Evolutionary conservation across 2,113 vertebrate species (phyloP), one percentile per base, ranked within the genome.

Genomic region (Oplegnathus fasciatus): DNA sequence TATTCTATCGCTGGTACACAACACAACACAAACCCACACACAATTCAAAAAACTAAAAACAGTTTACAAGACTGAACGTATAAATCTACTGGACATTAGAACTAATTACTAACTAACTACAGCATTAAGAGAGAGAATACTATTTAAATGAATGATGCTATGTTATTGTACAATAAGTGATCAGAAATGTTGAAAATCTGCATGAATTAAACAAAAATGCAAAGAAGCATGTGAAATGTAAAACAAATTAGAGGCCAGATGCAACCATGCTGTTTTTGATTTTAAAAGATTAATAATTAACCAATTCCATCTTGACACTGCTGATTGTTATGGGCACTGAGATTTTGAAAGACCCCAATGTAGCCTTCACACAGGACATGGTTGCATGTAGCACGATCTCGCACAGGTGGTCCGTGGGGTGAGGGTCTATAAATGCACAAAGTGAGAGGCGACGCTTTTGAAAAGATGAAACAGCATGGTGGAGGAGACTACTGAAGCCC

Each of bases 381-480:
- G 94, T 94, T 95, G 94, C 93, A 96, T 94, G 65, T 85, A 24
- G 90, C 87, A 1, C 30, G 1, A 11, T 64, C 14, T 17, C 64
- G 88, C 72, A 42, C 75, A 65, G 78, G 75, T 55, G 78, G 50
- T 83, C 70, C 72, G 65, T 83, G 85, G 85, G 30, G 75, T 78
- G 70, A 83, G 37, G 52, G 32, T 84, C 60, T 73, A 58, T 72
- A 64, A 86, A 89, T 66, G 85, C 69, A 84, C 80, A 78, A 68
- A 76, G 74, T 70, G 68, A 83, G 71, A 87, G 48, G 85, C 28
- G 10, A 46, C 9, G 32, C 83, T 57, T 86, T 84, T 80, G 83
- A 92, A 84, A 83, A 82, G 75, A 93, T 85, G 81, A 91, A 78
- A 78, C 73, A 66, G 88, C 81, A 75, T 37, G 60, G 74, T 74